Conservation (phyloP, 2,888 invertebrate species). For the Artemia sinica region DNA sequence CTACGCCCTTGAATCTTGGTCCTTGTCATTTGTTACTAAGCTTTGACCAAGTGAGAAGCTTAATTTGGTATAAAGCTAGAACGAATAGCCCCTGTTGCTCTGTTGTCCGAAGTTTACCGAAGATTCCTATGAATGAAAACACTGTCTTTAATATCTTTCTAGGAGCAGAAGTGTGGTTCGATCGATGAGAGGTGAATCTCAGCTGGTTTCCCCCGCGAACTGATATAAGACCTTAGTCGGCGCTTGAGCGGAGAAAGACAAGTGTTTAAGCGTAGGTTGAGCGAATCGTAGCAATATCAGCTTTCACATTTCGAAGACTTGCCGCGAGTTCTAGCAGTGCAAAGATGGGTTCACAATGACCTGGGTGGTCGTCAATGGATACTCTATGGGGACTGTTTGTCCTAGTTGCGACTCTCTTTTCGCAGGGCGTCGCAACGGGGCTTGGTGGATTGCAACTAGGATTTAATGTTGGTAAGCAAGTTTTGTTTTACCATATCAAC, state of each 20-base stretch:
- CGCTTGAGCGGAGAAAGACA: background rate
- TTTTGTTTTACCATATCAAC: no score
- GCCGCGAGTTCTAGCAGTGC: conserved; percentile 1
- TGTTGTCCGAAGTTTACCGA: no score
- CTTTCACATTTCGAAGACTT: background rate
- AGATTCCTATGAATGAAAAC: no score
- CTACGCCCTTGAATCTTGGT: no score
- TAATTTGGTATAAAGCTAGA: no score
- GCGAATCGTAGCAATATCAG: background rate
- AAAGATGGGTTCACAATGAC: conserved; percentile 13
- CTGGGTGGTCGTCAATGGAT: conserved; percentile 9
- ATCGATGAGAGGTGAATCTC: conserved; percentile 8
- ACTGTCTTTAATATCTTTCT: no score
- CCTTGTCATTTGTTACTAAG: no score
- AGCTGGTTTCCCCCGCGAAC: conserved; percentile 11
- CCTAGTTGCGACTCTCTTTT: conserved; percentile 5
- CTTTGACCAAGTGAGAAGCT: no score
- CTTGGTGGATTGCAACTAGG: conserved; percentile 8
- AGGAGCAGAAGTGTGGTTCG: background rate
- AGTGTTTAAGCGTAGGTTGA: background rate
- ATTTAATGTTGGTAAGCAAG: background rate
- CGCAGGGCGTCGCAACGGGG: conserved; percentile 4
- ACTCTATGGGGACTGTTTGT: conserved; percentile 14
- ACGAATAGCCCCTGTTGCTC: no score
- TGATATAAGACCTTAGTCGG: background rate